These are phyloP conservation scores for Anorthoa munda DNA, from an alignment of 2,888 invertebrate genomes.

Conservation along the genomic window DNA sequence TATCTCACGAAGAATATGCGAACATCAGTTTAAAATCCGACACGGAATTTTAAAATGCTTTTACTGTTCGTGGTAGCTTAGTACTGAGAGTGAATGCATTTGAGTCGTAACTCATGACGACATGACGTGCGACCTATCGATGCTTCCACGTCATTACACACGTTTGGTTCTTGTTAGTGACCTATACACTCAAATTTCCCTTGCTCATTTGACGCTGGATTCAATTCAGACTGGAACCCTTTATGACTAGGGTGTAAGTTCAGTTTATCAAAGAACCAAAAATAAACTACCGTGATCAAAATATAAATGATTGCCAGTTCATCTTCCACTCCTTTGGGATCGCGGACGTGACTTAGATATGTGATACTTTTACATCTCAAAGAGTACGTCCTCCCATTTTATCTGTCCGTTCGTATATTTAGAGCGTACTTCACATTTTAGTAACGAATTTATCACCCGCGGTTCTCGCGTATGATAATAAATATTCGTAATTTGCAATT, in stretches of 20 bases:
- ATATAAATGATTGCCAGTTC: constrained; percentile 42
- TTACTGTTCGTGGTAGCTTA: constrained; percentile 20
- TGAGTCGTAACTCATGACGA: constrained; percentile 46
- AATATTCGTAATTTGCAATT: constrained; percentile 56
- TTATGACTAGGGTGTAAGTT: constrained; percentile 15
- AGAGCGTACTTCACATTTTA: constrained; percentile 34
- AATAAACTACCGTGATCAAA: constrained; percentile 46
- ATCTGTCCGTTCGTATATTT: constrained; percentile 30
- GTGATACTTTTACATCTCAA: constrained; percentile 39
- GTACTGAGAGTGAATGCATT: constrained; percentile 37
- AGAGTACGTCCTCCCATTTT: constrained; percentile 12
- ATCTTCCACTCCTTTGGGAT: constrained; percentile 31
- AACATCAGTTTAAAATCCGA: constrained; percentile 20
- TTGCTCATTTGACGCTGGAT: constrained; percentile 24
- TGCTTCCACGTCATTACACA: constrained; percentile 42
- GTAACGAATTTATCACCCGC: constrained; percentile 37
- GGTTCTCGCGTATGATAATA: constrained; percentile 45
- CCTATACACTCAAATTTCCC: constrained; percentile 14
- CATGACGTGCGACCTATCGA: constrained; percentile 51
- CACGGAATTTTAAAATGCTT: constrained; percentile 33
- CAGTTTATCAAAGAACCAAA: constrained; percentile 37
- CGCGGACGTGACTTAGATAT: constrained; percentile 49
- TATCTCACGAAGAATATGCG: constrained; percentile 2
- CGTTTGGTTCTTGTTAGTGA: constrained; percentile 9
- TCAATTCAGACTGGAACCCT: constrained; percentile 19